phyloP scores from a whole-genome alignment of 2,113 vertebrate genomes.

The Canis aureus region DNA sequence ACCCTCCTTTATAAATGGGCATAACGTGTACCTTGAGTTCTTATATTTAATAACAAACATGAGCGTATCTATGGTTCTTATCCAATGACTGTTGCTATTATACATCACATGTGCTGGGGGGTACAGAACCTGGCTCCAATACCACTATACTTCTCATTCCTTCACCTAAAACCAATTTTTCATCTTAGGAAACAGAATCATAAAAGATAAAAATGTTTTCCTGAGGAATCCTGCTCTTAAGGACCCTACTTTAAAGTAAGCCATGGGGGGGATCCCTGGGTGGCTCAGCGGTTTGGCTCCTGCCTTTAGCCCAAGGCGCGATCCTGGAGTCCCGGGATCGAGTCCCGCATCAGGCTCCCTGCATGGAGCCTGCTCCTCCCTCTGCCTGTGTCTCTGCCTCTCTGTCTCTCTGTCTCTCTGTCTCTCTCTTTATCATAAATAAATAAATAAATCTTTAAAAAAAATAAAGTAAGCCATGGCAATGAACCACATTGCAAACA shows the following conservation, averaged over 20 bases:
- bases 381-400: no score
- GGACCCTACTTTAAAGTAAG: background rate
- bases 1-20: background rate
- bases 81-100: fast-evolving
- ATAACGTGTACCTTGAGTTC: background rate
- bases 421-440: no score
- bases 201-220: background rate
- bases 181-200: background rate
- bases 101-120: fast-evolving
- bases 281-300: no score
- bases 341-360: no score
- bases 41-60: fast-evolving
- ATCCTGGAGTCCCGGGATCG: no score
- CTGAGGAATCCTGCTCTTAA: background rate
- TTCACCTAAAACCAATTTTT: background rate
- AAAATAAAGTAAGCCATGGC: background rate
- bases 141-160: background rate
- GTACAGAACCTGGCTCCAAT: background rate
- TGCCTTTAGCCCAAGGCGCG: no score
- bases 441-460: no score
- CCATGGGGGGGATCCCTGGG: background rate
- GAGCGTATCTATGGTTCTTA: fast-evolving
- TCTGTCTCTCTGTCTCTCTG: no score
- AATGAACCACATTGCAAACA: background rate
- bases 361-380: no score